Evolutionary conservation across 92 coral and sea anemone species (phyloP).

Genomic region (Parazoanthus atlanticus): DNA sequence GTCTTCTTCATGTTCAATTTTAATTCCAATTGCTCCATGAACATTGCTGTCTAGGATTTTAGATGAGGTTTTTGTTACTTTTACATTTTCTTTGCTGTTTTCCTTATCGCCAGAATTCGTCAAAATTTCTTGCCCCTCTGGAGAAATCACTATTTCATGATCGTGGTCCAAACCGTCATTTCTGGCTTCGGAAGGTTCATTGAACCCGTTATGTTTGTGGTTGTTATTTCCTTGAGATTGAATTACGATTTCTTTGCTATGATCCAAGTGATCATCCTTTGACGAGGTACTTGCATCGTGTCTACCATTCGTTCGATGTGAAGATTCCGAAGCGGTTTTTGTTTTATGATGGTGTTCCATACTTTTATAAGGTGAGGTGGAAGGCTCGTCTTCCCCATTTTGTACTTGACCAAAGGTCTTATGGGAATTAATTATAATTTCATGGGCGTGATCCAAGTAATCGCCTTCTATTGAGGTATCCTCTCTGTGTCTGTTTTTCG

Average conservation of each 20-base stretch:
- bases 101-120: background rate
- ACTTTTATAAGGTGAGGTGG: background rate
- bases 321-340: background rate
- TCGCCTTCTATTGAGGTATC: background rate
- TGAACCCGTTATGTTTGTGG: background rate
- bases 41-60: background rate
- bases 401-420: background rate
- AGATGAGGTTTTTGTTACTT: background rate
- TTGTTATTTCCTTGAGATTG: background rate
- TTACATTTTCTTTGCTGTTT: background rate
- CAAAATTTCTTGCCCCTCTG: background rate
- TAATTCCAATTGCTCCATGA: background rate
- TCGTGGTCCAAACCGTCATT: constrained; percentile 10
- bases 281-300: background rate
- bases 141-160: constrained; percentile 18
- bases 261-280: background rate
- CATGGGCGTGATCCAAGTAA: constrained; percentile 4
- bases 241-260: constrained; percentile 16
- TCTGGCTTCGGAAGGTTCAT: background rate
- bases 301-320: background rate
- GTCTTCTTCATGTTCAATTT: background rate
- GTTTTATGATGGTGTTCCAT: background rate
- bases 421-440: background rate
- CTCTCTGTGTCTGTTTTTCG: background rate
- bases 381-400: background rate